Evolutionary conservation across 2,888 invertebrate species (phyloP).

Genomic region (Anticlea derivata): DNA sequence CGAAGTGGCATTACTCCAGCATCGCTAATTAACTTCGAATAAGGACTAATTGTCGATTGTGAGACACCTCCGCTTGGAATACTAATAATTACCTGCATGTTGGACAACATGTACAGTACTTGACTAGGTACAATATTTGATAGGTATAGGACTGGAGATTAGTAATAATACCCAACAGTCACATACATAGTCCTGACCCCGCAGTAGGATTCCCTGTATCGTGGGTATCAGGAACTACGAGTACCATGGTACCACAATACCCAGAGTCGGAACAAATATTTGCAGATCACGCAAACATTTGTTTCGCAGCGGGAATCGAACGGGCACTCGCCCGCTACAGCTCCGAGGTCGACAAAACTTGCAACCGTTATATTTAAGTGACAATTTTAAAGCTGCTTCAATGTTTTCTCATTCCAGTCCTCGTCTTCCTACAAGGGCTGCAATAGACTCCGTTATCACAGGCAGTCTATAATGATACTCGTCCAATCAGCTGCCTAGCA

Average conservation of each 20-base stretch:
- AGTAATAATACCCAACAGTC: too few species aligned
- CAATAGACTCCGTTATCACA: constrained; percentile 4
- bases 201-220: too few species aligned
- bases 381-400: too few species aligned
- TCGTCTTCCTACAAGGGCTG: constrained; percentile 2
- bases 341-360: too few species aligned
- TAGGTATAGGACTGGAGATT: too few species aligned
- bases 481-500: constrained; percentile 1
- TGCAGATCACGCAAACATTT: too few species aligned
- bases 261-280: too few species aligned
- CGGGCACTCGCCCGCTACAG: too few species aligned
- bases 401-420: constrained; percentile 1
- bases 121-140: background rate
- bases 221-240: too few species aligned
- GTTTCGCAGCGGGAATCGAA: too few species aligned
- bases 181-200: too few species aligned
- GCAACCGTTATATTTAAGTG: background rate
- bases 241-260: too few species aligned
- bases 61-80: constrained; percentile 7
- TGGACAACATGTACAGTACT: background rate
- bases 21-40: constrained; percentile 19
- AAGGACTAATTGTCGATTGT: constrained; percentile 29
- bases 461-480: constrained; percentile 2
- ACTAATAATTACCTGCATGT: constrained; percentile 18
- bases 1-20: constrained; percentile 4